Conservation (phyloP, 2,113 vertebrate genomes). For the Orthonyx spaldingii region DNA sequence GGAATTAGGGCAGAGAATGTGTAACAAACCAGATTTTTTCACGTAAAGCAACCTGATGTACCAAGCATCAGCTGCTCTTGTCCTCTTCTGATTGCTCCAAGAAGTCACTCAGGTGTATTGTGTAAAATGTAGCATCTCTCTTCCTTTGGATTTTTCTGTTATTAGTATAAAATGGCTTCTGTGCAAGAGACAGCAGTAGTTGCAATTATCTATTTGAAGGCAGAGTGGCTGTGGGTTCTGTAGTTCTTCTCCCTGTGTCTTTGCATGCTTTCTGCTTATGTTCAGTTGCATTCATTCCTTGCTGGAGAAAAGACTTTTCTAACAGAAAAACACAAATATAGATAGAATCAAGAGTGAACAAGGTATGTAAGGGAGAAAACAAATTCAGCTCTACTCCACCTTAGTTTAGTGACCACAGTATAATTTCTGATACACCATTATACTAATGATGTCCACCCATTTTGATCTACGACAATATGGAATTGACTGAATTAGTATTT, state of each 20-base stretch:
- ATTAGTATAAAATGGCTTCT: neutral
- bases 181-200: neutral
- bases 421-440: neutral
- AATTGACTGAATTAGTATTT: neutral
- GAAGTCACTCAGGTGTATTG: neutral
- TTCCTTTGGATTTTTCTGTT: neutral
- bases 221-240: neutral
- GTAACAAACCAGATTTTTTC: neutral
- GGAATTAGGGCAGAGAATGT: neutral
- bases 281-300: neutral
- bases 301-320: neutral
- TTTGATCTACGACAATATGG: neutral
- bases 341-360: neutral
- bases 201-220: neutral
- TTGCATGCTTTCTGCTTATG: neutral
- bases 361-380: neutral
- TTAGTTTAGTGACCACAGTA: neutral
- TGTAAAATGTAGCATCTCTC: neutral
- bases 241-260: neutral
- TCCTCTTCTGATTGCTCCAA: neutral
- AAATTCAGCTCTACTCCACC: neutral
- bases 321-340: neutral
- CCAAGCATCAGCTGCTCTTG: neutral
- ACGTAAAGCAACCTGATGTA: neutral
- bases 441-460: neutral